phyloP scores from a whole-genome alignment of 1,140 invertebrate genomes.

The Calephelis virginiensis region DNA sequence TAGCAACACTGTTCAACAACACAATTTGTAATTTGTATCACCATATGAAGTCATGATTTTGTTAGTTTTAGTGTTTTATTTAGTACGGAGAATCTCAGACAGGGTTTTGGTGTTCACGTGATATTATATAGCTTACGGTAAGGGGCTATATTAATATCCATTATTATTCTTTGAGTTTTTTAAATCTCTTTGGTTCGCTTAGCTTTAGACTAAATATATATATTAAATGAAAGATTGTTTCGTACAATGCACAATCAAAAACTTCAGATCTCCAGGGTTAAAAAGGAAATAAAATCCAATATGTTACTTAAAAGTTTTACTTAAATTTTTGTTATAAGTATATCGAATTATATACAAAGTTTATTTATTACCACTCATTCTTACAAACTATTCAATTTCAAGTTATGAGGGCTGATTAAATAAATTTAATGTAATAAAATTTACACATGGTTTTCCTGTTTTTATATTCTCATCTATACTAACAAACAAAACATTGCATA shows the following conservation, averaged over 20 bases:
- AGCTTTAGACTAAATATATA: not conserved
- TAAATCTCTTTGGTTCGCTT: constrained; percentile 12
- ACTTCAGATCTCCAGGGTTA: constrained; percentile 67
- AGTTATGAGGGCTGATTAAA: constrained; percentile 72
- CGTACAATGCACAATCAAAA: not conserved
- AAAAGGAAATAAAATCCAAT: constrained; percentile 70
- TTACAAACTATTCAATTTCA: constrained; percentile 68
- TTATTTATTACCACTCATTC: constrained; percentile 62
- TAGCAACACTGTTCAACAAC: too few species aligned
- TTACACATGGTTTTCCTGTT: constrained; percentile 59
- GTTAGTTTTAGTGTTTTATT: too few species aligned
- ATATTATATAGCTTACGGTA: too few species aligned
- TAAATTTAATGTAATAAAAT: constrained; percentile 69
- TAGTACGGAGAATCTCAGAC: too few species aligned
- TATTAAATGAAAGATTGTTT: not conserved
- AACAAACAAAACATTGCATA: constrained; percentile 55
- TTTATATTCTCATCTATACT: constrained; percentile 54
- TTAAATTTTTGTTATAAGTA: constrained; percentile 68
- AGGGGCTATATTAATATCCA: too few species aligned
- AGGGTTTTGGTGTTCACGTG: too few species aligned
- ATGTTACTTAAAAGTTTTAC: constrained; percentile 76
- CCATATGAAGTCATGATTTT: too few species aligned
- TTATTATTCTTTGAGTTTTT: too few species aligned
- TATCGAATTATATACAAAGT: constrained; percentile 75
- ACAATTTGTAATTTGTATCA: too few species aligned